Conservation (phyloP, 2,888 invertebrate species). For the Drosophila paramelanica region DNA sequence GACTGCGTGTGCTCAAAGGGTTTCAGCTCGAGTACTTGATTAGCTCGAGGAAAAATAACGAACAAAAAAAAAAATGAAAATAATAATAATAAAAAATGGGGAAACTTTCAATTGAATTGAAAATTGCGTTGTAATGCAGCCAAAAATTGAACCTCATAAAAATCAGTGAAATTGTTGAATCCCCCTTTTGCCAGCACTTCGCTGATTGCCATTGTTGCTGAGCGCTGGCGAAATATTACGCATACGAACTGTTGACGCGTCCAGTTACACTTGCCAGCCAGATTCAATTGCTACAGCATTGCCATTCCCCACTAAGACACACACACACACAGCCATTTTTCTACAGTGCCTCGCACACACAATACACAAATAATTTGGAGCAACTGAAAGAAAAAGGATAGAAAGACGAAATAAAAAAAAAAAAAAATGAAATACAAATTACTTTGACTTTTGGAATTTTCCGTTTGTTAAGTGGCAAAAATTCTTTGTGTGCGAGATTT, state of each 20-base stretch:
- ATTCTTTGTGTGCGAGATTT: conserved; percentile 57
- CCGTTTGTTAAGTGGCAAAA: conserved; percentile 57
- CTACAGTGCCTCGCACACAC: conserved; percentile 25
- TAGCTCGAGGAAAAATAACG: conserved; percentile 29
- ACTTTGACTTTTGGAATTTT: conserved; percentile 66
- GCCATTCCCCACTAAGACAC: conserved; percentile 12
- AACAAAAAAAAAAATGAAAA: neutral
- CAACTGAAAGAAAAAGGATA: conserved; percentile 8
- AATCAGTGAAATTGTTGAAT: conserved; percentile 42
- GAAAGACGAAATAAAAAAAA: neutral
- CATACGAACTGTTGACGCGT: conserved; percentile 49
- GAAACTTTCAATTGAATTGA: conserved; percentile 59
- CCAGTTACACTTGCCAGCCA: conserved; percentile 42
- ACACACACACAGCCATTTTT: conserved; percentile 3
- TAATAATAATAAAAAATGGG: conserved; percentile 12
- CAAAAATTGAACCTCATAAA: conserved; percentile 51
- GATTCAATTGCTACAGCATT: conserved; percentile 39
- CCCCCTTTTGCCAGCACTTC: conserved; percentile 5
- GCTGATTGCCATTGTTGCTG: conserved; percentile 58
- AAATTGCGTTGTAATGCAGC: conserved; percentile 43
- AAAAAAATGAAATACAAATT: conserved; percentile 42
- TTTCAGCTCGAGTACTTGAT: conserved; percentile 44
- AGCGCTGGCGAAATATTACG: conserved; percentile 51
- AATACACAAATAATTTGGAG: conserved; percentile 57
- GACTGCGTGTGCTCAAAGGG: neutral